Conservation (phyloP, 2,888 invertebrate species). For the Bombylius major region DNA sequence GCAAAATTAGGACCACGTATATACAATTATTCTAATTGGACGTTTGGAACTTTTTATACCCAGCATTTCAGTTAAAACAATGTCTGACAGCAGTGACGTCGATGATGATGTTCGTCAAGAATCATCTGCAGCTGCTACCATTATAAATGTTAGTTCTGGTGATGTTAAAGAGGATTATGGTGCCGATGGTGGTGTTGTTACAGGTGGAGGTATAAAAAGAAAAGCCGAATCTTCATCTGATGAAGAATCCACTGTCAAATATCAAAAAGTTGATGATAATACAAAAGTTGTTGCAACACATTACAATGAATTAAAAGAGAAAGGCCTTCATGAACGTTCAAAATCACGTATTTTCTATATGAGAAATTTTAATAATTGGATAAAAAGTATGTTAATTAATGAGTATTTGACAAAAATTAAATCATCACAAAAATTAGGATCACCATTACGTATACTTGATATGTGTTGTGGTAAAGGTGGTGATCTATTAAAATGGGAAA, state of each 20-base stretch:
- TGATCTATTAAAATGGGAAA: constrained; percentile 93
- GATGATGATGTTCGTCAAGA: too few relatives aligned
- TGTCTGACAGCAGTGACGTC: too few relatives aligned
- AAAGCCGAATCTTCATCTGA: not conserved
- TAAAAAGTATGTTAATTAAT: constrained; percentile 90
- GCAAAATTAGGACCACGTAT: too few relatives aligned
- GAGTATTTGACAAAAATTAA: constrained; percentile 58
- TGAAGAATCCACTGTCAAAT: not conserved
- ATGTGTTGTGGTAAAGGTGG: constrained; percentile 99
- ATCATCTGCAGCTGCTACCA: too few relatives aligned
- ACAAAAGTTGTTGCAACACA: constrained; percentile 65
- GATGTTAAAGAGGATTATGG: too few relatives aligned
- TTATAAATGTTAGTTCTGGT: too few relatives aligned
- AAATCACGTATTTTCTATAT: constrained; percentile 86
- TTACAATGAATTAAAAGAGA: constrained; percentile 82
- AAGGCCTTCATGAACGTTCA: constrained; percentile 63
- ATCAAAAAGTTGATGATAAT: constrained; percentile 12
- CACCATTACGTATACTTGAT: constrained; percentile 65
- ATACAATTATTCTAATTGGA: too few relatives aligned
- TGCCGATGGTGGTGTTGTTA: not conserved
- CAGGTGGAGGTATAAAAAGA: not conserved
- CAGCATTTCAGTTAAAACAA: too few relatives aligned
- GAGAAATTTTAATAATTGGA: constrained; percentile 98
- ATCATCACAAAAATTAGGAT: constrained; percentile 50
- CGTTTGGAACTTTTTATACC: too few relatives aligned